These are phyloP conservation scores for Phoenicopterus ruber DNA, from an alignment of 2,113 vertebrate genomes.

Conservation along the genomic window DNA sequence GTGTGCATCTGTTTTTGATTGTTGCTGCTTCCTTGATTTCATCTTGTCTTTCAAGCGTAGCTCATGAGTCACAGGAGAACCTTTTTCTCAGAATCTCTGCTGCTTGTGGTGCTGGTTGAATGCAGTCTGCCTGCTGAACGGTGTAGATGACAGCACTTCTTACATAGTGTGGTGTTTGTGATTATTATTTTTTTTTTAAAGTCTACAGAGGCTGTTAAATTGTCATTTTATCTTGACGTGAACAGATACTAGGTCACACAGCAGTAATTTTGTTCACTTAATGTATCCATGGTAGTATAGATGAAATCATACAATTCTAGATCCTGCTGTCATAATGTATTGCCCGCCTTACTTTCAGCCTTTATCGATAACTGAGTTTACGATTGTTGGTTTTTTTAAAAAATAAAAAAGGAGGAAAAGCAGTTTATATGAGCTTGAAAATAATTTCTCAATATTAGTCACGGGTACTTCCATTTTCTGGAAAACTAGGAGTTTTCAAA, in stretches of 20 bases:
- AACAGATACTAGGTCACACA: background rate
- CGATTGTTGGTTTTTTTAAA: background rate
- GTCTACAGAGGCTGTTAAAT: background rate
- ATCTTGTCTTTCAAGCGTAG: background rate
- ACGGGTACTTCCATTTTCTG: background rate
- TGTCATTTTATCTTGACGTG: background rate
- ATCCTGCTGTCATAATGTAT: background rate
- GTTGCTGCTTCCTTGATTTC: background rate
- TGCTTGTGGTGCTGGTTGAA: background rate
- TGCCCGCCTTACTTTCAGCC: background rate
- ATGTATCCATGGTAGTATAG: no score
- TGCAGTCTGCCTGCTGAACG: background rate
- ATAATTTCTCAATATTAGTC: background rate
- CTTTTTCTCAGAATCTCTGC: background rate
- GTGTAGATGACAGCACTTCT: background rate
- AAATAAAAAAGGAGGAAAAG: rapidly evolving
- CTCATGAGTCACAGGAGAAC: background rate
- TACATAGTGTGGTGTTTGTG: rapidly evolving
- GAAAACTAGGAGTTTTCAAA: background rate
- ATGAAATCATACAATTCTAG: background rate
- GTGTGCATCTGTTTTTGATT: background rate
- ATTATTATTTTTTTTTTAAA: background rate
- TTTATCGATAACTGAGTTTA: background rate
- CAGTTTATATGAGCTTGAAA: background rate
- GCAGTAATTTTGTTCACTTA: background rate